Base-by-base conservation (phyloP, 2,888 invertebrate genomes). In the Sepiola atlantica region DNA sequence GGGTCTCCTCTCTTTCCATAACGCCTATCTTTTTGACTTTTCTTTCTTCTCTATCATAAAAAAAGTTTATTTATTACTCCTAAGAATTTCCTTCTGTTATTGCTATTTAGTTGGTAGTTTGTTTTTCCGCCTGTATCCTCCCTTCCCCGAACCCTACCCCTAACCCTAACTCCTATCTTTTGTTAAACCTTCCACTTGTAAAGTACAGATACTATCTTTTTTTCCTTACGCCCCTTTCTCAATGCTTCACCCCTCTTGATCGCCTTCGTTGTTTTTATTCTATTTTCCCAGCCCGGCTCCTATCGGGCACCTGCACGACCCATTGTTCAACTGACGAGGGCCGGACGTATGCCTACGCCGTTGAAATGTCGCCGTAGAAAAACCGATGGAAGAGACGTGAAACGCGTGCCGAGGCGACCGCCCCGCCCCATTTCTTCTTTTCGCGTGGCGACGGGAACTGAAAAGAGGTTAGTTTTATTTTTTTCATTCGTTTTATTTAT, bases 251-350 rank as follows among this genome's bases (percentile, higher is more conserved):
- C 24, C 61, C 28, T 28, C 21, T 57, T 21, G 20, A 20, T 77
- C n/a, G n/a, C 18, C n/a, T n/a, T 77, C 32, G 10, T 61, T 61
- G 10, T 61, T 61, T 8, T 61, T 61, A 24, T 61, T 61, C 21
- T 61, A 24, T 61, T 61, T 20, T 21, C 24, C 1, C 24, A 24
- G 1, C 28, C 61, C 10, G 24, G 24, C 24, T n/a, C 77, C n/a
- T 77, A 77, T n/a, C n/a, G 32, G 77, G 32, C 77, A 77, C 77
- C 77, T 77, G 77, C 77, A 77, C 77, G 77, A 77, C n/a, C 77
- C 18, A 77, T 77, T 77, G 77, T 77, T 77, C 77, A 32, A 77
- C 32, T n/a, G 77, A 77, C 77, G 77, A 77, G 45, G 45, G 77
- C 32, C 77, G n/a, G 32, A 77, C 77, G 77, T 77, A n/a, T 77